A percentile compares a stretch with the other conserved stretches of the same genome.
Conservation (phyloP, 2,113 vertebrate species). For the human region DNA sequence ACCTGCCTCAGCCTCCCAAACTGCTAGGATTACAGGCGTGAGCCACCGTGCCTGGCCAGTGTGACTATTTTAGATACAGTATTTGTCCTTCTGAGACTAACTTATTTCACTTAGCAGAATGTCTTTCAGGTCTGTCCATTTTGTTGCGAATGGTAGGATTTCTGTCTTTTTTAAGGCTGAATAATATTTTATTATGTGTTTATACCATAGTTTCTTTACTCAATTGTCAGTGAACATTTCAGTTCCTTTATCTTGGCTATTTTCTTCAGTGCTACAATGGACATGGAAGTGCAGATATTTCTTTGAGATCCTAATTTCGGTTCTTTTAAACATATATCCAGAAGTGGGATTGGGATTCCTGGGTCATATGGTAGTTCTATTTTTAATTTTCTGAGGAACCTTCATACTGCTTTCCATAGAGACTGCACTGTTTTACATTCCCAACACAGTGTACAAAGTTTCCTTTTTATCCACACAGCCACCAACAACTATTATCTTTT, state of each 20-base stretch:
- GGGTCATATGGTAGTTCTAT: background rate
- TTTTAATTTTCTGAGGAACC: background rate
- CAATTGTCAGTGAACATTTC: background rate
- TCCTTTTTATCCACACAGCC: background rate
- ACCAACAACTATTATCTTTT: background rate
- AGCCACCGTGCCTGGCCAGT: background rate
- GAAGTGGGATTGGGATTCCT: background rate
- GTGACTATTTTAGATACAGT: background rate
- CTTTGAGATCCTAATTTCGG: background rate
- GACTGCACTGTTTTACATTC: background rate
- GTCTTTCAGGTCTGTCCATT: background rate
- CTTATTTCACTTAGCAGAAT: background rate
- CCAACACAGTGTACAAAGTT: too few relatives aligned
- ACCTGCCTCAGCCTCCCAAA: too few relatives aligned
- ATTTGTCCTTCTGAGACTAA: background rate
- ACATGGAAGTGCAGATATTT: background rate
- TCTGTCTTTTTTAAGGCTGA: background rate
- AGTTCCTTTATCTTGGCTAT: background rate
- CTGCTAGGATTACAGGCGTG: too few relatives aligned
- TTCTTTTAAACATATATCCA: background rate
- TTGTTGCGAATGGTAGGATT: background rate
- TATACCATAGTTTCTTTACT: background rate
- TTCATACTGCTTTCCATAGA: background rate
- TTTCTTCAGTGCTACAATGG: background rate
- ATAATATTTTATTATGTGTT: background rate